Evolutionary conservation across 1,140 invertebrate genomes (phyloP), one percentile per base, ranked within the genome.

Genomic region (Lordiphosa mommai): DNA sequence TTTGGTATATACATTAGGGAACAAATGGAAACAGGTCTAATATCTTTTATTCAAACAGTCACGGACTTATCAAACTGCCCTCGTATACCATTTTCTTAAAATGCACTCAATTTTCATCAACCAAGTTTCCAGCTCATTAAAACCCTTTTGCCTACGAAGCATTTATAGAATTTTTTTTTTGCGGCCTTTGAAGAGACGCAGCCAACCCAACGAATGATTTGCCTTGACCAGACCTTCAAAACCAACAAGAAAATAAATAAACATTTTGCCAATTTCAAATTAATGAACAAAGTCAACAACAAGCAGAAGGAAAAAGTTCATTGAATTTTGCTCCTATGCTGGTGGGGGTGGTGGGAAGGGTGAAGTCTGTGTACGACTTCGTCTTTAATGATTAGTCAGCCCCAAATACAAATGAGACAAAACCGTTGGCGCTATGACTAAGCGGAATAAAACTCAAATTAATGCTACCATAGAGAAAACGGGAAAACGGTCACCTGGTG

Each of bases 381-480:
- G 20, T 40, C 12, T 56, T 12, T 36, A 41, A 29, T 46, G 73
- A 77, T 68, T 77, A 72, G 53, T 77, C 73, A 77, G 69, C 49
- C 65, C 29, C 6, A 27, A 8, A 46, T 13, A 9, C 29, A 12
- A 40, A 40, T 40, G n/a, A 12, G 10, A 32, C 20, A 9, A 46
- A 14, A 10, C 29, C 43, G 41, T 10, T 20, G 44, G 27, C 48
- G 47, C 57, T 56, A 70, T 79, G 70, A 80, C 71, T 80, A 70
- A 79, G 56, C 74, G 14, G 44, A 80, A 70, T 80, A 55, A 58
- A 80, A 70, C 68, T 66, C 65, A 57, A 80, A 82, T 82, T 74
- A 61, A 60, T 74, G 48, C 56, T 57, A 56, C 17, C 52, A 2
- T 43, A 13, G 6, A 14, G 7, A 13, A 23, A 20, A 14, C 33